phyloP scores from a whole-genome alignment of 2,888 invertebrate genomes.

The Synergus itoensis region DNA sequence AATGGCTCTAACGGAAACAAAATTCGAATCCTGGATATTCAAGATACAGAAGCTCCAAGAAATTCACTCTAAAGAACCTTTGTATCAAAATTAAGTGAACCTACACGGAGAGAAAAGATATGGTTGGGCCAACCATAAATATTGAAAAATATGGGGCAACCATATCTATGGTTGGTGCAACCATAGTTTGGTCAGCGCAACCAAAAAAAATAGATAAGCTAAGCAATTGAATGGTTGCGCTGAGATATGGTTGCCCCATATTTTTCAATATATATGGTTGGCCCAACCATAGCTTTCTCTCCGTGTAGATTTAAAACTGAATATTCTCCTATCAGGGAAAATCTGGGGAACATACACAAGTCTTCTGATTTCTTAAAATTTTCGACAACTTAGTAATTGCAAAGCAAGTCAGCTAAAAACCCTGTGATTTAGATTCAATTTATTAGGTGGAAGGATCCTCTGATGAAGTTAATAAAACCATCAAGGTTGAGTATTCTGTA shows the following conservation, averaged over 20 bases:
- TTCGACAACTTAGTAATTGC: not conserved
- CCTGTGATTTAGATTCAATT: slow-evolving; percentile 5
- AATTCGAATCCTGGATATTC: slow-evolving; percentile 82
- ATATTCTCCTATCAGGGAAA: slow-evolving; percentile 79
- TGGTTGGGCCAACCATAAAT: too few species aligned
- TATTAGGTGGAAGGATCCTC: slow-evolving; percentile 87
- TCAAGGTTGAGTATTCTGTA: slow-evolving; percentile 86
- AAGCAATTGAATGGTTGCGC: too few species aligned
- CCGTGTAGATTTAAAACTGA: slow-evolving; percentile 89
- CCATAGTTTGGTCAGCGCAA: too few species aligned
- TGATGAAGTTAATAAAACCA: slow-evolving; percentile 61
- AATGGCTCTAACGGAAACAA: slow-evolving; percentile 83
- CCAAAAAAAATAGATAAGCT: too few species aligned
- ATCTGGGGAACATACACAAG: slow-evolving; percentile 24
- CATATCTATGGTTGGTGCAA: too few species aligned
- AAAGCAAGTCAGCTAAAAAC: not conserved
- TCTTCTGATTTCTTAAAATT: not conserved
- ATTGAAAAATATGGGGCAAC: too few species aligned
- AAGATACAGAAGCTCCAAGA: slow-evolving; percentile 80
- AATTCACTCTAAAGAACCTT: slow-evolving; percentile 82
- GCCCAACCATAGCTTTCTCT: too few species aligned
- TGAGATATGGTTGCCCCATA: too few species aligned
- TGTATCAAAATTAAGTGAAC: slow-evolving; percentile 83
- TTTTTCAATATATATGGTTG: too few species aligned
- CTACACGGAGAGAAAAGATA: too few species aligned